Conservation (phyloP, 2,113 vertebrate genomes). For the Microcebus ravelobensis region DNA sequence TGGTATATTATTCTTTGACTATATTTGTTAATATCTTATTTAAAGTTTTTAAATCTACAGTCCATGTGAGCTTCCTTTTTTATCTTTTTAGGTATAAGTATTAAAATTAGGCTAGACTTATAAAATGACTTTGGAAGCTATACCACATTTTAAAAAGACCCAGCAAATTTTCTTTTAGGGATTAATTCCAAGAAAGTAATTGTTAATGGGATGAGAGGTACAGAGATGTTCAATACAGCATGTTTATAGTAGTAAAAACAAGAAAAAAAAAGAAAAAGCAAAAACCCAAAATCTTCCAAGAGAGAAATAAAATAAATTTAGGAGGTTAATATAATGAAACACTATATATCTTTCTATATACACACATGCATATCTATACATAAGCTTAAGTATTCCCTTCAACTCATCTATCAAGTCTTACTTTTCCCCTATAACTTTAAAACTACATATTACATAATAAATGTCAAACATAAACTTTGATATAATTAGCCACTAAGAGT, state of each 20-base stretch:
- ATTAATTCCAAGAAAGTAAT: constrained; percentile 13
- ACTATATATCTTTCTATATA: neutral
- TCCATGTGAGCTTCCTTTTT: neutral
- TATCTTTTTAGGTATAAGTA: constrained; percentile 30
- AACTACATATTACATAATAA: neutral
- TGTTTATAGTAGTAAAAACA: neutral
- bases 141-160: constrained; percentile 23
- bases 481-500: neutral
- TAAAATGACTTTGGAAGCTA: constrained; percentile 27
- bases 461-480: constrained; percentile 3
- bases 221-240: neutral
- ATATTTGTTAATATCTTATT: neutral
- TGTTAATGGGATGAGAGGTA: neutral
- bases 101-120: constrained; percentile 28
- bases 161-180: constrained; percentile 8
- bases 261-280: neutral
- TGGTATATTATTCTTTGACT: neutral
- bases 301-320: constrained; percentile 28
- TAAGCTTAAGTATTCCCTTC: neutral
- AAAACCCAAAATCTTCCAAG: neutral
- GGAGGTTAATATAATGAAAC: constrained; percentile 31
- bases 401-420: neutral
- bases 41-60: constrained; percentile 25
- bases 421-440: neutral
- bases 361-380: neutral